Percentiles rank a stretch among this genome's conserved stretches.
phyloP scores from a whole-genome alignment of 2,888 invertebrate genomes.

The Leptopterna dolabrata region DNA sequence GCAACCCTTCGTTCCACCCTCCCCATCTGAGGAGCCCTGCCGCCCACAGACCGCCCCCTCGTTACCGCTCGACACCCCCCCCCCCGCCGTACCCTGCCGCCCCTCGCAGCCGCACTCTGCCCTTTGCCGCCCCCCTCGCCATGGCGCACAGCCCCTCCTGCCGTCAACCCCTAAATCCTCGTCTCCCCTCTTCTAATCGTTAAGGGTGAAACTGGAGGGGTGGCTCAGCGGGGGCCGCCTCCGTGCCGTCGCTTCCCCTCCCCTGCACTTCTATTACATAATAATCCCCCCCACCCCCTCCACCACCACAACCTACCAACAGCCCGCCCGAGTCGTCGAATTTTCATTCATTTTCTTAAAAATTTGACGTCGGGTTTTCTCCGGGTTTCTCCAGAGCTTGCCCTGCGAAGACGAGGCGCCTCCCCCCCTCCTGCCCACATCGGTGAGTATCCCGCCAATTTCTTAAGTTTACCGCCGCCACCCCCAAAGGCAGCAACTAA shows the following conservation, averaged over 20 bases:
- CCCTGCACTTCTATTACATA: background rate
- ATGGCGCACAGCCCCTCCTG: background rate
- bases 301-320: background rate
- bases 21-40: background rate
- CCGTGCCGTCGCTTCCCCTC: background rate
- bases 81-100: background rate
- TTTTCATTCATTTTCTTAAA: background rate
- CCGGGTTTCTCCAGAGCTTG: background rate
- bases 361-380: background rate
- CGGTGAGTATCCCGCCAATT: slow-evolving; percentile 25
- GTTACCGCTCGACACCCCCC: background rate
- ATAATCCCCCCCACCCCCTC: background rate
- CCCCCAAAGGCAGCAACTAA: background rate
- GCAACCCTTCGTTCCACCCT: background rate
- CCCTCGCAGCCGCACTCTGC: too few species aligned
- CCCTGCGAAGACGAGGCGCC: background rate
- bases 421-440: background rate
- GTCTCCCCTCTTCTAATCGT: slow-evolving; percentile 33
- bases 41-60: background rate
- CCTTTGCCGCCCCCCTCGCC: background rate
- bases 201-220: slow-evolving; percentile 18
- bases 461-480: background rate
- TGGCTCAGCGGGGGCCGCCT: background rate
- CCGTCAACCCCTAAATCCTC: background rate
- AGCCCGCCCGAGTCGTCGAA: background rate